Evolutionary conservation across 2,888 invertebrate genomes (phyloP).

Genomic region (Chloromyia formosa): DNA sequence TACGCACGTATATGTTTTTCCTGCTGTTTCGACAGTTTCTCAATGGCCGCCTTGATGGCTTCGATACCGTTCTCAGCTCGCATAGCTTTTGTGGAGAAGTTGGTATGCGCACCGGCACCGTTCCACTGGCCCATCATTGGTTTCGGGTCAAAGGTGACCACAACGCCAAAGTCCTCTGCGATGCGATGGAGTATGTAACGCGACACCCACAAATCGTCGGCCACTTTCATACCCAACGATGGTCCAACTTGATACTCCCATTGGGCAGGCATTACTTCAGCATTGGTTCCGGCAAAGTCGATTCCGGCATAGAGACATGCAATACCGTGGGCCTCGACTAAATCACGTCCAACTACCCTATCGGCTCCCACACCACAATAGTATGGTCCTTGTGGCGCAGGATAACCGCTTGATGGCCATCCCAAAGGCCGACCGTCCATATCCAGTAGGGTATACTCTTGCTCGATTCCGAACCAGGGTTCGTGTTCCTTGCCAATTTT

Average conservation of each 20-base stretch:
- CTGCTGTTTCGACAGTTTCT: conserved; percentile 77
- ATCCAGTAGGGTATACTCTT: conserved; percentile 69
- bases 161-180: conserved; percentile 70
- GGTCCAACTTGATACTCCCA: conserved; percentile 77
- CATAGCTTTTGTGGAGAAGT: conserved; percentile 89
- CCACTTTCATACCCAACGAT: conserved; percentile 69
- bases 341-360: conserved; percentile 79
- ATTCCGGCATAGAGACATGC: conserved; percentile 82
- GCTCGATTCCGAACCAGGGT: conserved; percentile 80
- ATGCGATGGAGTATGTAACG: conserved; percentile 69
- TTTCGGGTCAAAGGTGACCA: conserved; percentile 69
- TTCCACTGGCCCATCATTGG: conserved; percentile 84
- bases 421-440: conserved; percentile 73
- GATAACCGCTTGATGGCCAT: conserved; percentile 77
- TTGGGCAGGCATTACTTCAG: conserved; percentile 85
- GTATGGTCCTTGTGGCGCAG: conserved; percentile 79
- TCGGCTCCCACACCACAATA: conserved; percentile 86
- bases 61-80: conserved; percentile 74
- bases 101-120: conserved; percentile 92
- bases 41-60: conserved; percentile 79
- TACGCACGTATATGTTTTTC: conserved; percentile 79
- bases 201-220: conserved; percentile 71
- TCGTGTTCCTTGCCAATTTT: conserved; percentile 69
- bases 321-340: conserved; percentile 79
- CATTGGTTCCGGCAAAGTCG: conserved; percentile 79